Evolutionary conservation across 2,797 vertebrate species (phyloP).

Genomic region (Labroides dimidiatus): DNA sequence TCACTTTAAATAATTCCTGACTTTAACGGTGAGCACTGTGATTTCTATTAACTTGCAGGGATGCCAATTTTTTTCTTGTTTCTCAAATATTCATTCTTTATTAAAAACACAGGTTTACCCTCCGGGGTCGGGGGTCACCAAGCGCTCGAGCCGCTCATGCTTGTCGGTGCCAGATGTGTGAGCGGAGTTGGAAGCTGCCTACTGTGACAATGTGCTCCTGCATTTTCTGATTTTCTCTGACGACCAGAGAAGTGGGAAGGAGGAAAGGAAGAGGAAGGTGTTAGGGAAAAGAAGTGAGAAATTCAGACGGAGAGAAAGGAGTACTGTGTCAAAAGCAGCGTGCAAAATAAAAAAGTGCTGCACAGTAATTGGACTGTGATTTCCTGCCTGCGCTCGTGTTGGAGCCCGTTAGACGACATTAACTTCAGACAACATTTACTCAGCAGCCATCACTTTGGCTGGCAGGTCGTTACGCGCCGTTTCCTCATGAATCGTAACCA

Average conservation of each 20-base stretch:
- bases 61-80: not conserved
- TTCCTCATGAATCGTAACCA: conserved; percentile 23
- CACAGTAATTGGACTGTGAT: conserved; percentile 62
- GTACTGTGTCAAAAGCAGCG: conserved; percentile 43
- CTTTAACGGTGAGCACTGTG: not conserved
- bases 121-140: not conserved
- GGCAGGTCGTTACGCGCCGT: conserved; percentile 38
- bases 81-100: too few relatives aligned
- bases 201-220: conserved; percentile 76
- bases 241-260: conserved; percentile 58
- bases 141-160: conserved; percentile 31
- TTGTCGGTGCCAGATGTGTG: conserved; percentile 65
- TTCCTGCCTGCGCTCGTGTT: conserved; percentile 46
- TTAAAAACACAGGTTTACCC: not conserved
- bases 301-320: conserved; percentile 65
- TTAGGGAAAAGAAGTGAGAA: conserved; percentile 69
- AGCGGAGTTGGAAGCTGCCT: conserved; percentile 72
- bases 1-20: not conserved
- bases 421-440: conserved; percentile 59
- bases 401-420: conserved; percentile 58
- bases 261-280: conserved; percentile 66
- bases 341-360: conserved; percentile 48
- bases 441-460: conserved; percentile 38
- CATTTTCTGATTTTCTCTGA: conserved; percentile 74
- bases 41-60: not conserved